These are phyloP conservation scores for Chaetophractus vellerosus DNA, from an alignment of 2,797 vertebrate genomes.

Conservation along the genomic window DNA sequence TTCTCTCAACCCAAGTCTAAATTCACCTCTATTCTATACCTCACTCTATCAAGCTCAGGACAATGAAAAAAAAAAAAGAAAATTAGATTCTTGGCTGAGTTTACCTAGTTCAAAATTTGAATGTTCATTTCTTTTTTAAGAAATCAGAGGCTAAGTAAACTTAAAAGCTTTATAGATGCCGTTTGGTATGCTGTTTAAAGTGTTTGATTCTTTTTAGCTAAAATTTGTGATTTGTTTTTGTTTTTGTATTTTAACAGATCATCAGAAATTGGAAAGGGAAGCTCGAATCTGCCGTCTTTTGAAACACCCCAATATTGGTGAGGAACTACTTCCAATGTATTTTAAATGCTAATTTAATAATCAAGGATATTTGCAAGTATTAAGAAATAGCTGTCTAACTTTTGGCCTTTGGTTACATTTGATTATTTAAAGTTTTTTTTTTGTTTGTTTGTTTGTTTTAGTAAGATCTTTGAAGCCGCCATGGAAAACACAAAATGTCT, in stretches of 20 bases:
- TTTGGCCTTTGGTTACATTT: conserved; percentile 26
- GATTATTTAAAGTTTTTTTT: neutral
- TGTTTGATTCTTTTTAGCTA: conserved; percentile 13
- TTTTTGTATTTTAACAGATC: conserved; percentile 91
- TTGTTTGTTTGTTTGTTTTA: neutral
- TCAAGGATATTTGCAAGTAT: neutral
- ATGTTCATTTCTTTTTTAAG: neutral
- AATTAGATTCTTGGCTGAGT: neutral
- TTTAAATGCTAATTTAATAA: conserved; percentile 20
- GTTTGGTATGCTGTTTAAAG: neutral
- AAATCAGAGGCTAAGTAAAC: neutral
- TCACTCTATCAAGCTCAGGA: neutral
- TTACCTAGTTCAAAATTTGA: conserved; percentile 3
- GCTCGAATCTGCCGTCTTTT: conserved; percentile 98
- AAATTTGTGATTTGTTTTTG: conserved; percentile 59
- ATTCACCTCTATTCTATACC: neutral
- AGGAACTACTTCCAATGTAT: conserved; percentile 76
- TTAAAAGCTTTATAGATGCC: neutral
- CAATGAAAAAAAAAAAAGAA: neutral
- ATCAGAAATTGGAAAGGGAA: conserved; percentile 98
- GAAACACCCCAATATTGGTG: conserved; percentile 98
- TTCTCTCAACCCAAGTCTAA: neutral
- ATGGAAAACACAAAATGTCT: neutral
- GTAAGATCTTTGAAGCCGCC: neutral
- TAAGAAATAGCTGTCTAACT: neutral